These are phyloP conservation scores for Drosophila melanosoma DNA, from an alignment of 2,888 invertebrate genomes.

Conservation along the genomic window DNA sequence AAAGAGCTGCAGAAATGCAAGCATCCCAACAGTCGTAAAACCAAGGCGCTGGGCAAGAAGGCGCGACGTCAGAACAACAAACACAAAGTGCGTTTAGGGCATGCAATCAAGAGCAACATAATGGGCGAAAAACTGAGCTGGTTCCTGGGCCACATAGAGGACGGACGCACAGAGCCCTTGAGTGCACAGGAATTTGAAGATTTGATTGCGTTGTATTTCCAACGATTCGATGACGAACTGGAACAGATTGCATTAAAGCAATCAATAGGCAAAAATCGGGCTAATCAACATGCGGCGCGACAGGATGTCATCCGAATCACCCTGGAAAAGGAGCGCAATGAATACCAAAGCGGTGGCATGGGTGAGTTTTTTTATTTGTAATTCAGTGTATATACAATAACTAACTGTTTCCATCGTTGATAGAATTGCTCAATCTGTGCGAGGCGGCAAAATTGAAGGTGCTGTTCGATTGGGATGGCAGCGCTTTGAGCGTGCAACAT, in stretches of 20 bases:
- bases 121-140: slow-evolving; percentile 91
- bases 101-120: slow-evolving; percentile 90
- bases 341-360: slow-evolving; percentile 91
- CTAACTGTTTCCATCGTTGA: not conserved
- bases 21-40: slow-evolving; percentile 95
- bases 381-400: not conserved
- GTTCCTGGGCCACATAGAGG: slow-evolving; percentile 89
- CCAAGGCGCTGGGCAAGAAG: slow-evolving; percentile 90
- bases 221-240: slow-evolving; percentile 91
- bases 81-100: slow-evolving; percentile 85
- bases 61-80: slow-evolving; percentile 86
- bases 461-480: slow-evolving; percentile 84
- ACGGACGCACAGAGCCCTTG: slow-evolving; percentile 85
- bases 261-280: slow-evolving; percentile 88
- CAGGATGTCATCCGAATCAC: slow-evolving; percentile 92
- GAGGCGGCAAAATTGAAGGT: slow-evolving; percentile 79
- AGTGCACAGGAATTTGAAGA: slow-evolving; percentile 87
- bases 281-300: slow-evolving; percentile 92
- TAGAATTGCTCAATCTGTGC: slow-evolving; percentile 82
- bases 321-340: slow-evolving; percentile 89
- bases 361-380: slow-evolving; percentile 85
- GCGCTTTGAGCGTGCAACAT: slow-evolving; percentile 84
- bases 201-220: slow-evolving; percentile 86
- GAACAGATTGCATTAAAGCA: slow-evolving; percentile 92
- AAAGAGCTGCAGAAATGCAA: slow-evolving; percentile 87